Evolutionary conservation across 2,888 invertebrate genomes (phyloP).

Genomic region (Sipha maydis): DNA sequence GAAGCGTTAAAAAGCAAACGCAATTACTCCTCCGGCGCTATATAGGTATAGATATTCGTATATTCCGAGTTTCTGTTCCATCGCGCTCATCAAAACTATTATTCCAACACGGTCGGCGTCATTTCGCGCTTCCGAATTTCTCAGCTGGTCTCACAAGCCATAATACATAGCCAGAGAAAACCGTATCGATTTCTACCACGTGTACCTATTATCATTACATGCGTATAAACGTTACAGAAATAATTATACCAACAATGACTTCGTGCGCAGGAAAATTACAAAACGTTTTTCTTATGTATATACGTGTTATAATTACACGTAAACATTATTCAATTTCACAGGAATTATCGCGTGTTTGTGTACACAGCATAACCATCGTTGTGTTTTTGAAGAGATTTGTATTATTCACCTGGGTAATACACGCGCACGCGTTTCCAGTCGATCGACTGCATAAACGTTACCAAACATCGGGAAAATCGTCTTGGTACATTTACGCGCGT

Average conservation of each 20-base stretch:
- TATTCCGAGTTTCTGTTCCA: background rate
- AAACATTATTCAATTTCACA: background rate
- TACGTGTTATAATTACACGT: background rate
- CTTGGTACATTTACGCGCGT: background rate
- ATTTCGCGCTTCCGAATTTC: background rate
- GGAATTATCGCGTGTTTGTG: background rate
- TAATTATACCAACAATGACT: too few species aligned
- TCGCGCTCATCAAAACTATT: background rate
- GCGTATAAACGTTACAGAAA: too few species aligned
- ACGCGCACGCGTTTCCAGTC: background rate
- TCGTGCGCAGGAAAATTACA: background rate
- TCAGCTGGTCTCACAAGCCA: background rate
- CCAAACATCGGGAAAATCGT: background rate
- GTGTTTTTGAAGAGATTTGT: too few species aligned
- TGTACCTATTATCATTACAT: background rate
- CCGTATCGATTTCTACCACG: background rate
- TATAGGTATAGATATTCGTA: background rate
- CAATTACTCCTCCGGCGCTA: slow-evolving; percentile 27
- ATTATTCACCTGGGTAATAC: background rate
- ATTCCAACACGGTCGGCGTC: too few species aligned
- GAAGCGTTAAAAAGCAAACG: slow-evolving; percentile 53
- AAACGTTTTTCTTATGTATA: background rate
- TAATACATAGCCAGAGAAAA: background rate
- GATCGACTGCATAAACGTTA: background rate
- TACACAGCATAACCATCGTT: background rate